Evolutionary conservation across 2,888 invertebrate species (phyloP), one percentile per base, ranked within the genome.

Genomic region (Dascillus cervinus): DNA sequence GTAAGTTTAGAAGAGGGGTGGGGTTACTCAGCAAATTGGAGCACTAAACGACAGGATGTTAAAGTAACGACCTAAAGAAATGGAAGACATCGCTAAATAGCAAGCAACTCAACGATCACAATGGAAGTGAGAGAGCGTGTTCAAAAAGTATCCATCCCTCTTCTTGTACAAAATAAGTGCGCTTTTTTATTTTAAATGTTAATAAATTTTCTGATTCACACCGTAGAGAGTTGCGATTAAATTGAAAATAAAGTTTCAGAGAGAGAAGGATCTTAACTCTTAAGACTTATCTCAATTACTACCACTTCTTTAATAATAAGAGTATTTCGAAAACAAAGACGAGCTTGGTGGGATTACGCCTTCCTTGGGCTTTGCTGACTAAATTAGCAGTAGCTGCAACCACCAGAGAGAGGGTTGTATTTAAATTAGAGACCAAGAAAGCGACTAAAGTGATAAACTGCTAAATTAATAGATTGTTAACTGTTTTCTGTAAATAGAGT

Each of bases 11-110:
- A 27, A 31, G 26, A 30, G 26, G 37, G 38, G 38, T 31, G 44
- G 47, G 47, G 49, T 45, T 50, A 54, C 53, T 56, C 53, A 52
- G 54, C 56, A 58, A 60, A 60, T 60, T 58, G 56, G 55, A 45
- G 50, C 48, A 54, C 54, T 55, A 56, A 58, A 55, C 49, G 55
- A 54, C 49, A 46, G 47, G 46, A 54, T 53, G 55, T 55, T 53
- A 51, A 48, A 52, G 50, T 58, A 56, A 58, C 52, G 56, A 55
- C 44, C 55, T 49, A 50, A 52, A 51, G 49, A 57, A 55, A 53
- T 4, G 54, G 51, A 54, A 55, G 53, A 52, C 52, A 52, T 52
- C 44, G 50, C 51, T 53, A 51, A 55, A 50, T 40, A 38, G 34
- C 37, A 26, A 27, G 36, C n/a, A n/a, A n/a, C n/a, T 28, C 22